These are phyloP conservation scores for Ictalurus punctatus DNA, from an alignment of 2,113 vertebrate species.

Conservation along the genomic window DNA sequence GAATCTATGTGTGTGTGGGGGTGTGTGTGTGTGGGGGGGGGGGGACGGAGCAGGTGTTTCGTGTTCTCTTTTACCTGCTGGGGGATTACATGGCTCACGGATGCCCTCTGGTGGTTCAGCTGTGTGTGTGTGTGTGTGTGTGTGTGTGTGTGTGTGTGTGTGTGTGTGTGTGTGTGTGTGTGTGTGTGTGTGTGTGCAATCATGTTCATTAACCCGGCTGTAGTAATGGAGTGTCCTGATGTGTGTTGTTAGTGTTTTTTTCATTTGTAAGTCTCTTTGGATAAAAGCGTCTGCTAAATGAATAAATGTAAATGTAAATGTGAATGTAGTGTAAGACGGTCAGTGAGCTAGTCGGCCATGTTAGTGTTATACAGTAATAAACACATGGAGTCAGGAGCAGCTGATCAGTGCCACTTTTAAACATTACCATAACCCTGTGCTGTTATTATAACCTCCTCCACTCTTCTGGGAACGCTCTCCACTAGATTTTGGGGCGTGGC, in stretches of 20 bases:
- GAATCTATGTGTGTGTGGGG: neutral
- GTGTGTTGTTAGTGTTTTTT: neutral
- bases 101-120: neutral
- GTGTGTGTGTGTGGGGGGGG: neutral
- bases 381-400: too few relatives aligned
- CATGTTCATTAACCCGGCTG: neutral
- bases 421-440: too few relatives aligned
- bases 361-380: neutral
- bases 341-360: neutral
- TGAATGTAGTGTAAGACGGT: neutral
- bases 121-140: conserved; percentile 16
- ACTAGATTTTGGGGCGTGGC: neutral
- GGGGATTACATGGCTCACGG: neutral
- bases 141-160: conserved; percentile 31
- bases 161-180: conserved; percentile 28
- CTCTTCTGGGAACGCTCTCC: neutral
- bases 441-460: neutral
- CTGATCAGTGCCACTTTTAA: neutral
- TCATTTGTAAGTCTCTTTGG: too few relatives aligned
- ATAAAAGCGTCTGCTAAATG: too few relatives aligned
- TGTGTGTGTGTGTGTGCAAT: conserved; percentile 27
- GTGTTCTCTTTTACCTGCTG: neutral
- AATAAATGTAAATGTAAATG: too few relatives aligned
- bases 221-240: neutral
- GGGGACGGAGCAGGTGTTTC: neutral